Conservation (phyloP, 2,113 vertebrate genomes). For the Microtus pennsylvanicus region DNA sequence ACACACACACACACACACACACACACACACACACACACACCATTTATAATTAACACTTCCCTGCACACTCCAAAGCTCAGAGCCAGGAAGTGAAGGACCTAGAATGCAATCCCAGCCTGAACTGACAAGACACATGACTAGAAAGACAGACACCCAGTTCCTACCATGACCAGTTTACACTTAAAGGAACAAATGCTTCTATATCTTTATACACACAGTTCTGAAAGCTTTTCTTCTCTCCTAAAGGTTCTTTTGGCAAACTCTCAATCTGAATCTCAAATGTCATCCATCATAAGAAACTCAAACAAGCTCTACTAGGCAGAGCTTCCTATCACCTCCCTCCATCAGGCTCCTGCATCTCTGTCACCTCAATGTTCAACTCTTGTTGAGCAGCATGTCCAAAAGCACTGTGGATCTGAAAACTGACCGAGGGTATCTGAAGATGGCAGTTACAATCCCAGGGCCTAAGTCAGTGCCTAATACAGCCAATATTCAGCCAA, state of each 20-base stretch:
- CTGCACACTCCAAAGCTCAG: background rate
- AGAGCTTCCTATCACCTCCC: background rate
- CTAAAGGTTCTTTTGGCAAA: constrained; percentile 12
- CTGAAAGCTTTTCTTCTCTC: background rate
- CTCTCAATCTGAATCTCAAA: background rate
- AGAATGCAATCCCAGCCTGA: background rate
- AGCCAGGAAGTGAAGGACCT: background rate
- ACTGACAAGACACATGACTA: background rate
- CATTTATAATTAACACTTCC: background rate
- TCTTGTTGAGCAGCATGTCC: background rate
- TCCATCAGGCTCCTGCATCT: background rate
- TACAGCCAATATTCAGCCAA: constrained; percentile 1
- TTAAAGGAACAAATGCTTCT: background rate
- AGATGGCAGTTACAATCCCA: background rate
- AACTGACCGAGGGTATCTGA: background rate
- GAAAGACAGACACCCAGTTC: background rate
- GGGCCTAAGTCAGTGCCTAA: background rate
- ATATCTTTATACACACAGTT: background rate
- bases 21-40: background rate
- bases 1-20: no score
- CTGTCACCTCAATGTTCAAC: background rate
- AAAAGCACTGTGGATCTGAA: background rate
- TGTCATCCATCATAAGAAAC: background rate
- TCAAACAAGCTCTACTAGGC: background rate
- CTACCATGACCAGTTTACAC: background rate